A percentile compares a stretch with the other conserved stretches of the same genome.
These are phyloP conservation scores for Chaunax sp. DNA, from an alignment of 2,797 vertebrate species.

Conservation along the genomic window DNA sequence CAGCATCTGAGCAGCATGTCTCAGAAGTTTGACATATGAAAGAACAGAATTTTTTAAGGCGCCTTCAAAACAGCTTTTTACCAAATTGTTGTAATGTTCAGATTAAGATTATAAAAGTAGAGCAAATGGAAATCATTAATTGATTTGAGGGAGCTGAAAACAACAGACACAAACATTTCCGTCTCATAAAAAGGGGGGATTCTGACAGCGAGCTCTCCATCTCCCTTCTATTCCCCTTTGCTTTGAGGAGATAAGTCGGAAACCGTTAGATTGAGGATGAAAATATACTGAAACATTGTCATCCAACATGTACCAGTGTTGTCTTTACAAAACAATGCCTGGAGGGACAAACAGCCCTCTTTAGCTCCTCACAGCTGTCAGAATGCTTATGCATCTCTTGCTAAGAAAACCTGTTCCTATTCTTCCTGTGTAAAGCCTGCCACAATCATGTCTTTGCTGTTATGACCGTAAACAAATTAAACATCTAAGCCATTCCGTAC, in stretches of 20 bases:
- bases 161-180: constrained; percentile 72
- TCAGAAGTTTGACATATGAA: constrained; percentile 80
- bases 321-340: constrained; percentile 77
- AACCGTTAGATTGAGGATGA: constrained; percentile 70
- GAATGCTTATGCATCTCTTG: constrained; percentile 74
- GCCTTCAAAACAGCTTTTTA: constrained; percentile 74
- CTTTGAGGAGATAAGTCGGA: constrained; percentile 71
- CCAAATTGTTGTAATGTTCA: constrained; percentile 77
- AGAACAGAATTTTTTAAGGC: constrained; percentile 68
- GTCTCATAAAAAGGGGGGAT: constrained; percentile 51
- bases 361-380: constrained; percentile 80
- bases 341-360: constrained; percentile 76
- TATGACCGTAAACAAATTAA: constrained; percentile 83
- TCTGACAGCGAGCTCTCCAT: constrained; percentile 70
- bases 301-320: constrained; percentile 58
- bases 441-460: constrained; percentile 72
- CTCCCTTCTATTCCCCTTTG: constrained; percentile 68
- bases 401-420: constrained; percentile 67
- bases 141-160: constrained; percentile 75
- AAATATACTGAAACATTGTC: constrained; percentile 69
- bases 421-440: constrained; percentile 68
- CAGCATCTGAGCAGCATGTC: constrained; percentile 56
- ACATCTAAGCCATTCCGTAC: constrained; percentile 75
- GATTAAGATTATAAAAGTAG: constrained; percentile 74
- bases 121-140: constrained; percentile 79